Conservation (phyloP, 1,140 invertebrate species). For the Nixonia krombeini region DNA sequence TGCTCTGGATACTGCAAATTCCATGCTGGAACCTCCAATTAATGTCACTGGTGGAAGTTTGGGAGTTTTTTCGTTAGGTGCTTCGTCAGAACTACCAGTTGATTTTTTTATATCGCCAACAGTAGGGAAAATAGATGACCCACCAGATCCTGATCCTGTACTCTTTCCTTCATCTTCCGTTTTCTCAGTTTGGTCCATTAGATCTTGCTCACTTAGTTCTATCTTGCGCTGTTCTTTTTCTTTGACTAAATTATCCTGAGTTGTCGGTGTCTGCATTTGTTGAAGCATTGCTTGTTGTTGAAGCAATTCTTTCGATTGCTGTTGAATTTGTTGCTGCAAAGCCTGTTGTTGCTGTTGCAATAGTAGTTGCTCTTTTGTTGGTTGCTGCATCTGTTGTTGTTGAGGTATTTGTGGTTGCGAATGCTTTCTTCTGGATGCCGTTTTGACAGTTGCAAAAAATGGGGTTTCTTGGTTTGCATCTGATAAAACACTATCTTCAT, state of each 20-base stretch:
- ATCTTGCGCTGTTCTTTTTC: constrained; percentile 54
- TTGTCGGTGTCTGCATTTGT: constrained; percentile 52
- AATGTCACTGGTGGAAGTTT: constrained; percentile 73
- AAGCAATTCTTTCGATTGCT: constrained; percentile 41
- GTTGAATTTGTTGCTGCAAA: constrained; percentile 64
- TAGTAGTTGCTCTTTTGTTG: constrained; percentile 49
- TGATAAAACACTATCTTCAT: constrained; percentile 80
- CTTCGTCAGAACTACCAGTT: constrained; percentile 65
- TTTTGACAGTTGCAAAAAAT: constrained; percentile 77
- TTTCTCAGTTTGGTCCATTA: constrained; percentile 72
- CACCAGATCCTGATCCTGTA: constrained; percentile 73
- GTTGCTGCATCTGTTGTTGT: constrained; percentile 15
- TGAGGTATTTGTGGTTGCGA: constrained; percentile 51
- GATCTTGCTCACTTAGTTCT: constrained; percentile 64
- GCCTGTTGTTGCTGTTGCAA: constrained; percentile 57
- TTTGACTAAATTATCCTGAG: constrained; percentile 60
- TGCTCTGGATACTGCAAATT: constrained; percentile 87
- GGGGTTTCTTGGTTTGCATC: constrained; percentile 75
- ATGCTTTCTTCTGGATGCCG: constrained; percentile 70
- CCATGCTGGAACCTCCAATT: constrained; percentile 78
- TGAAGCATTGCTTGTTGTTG: constrained; percentile 52
- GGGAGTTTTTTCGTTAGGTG: constrained; percentile 71
- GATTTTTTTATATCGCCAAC: constrained; percentile 80
- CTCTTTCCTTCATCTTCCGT: constrained; percentile 76
- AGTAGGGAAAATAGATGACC: constrained; percentile 79